A percentile compares a stretch with the other conserved stretches of the same genome.
Conservation (phyloP, 2,888 invertebrate species). For the Lottia gigantea region DNA sequence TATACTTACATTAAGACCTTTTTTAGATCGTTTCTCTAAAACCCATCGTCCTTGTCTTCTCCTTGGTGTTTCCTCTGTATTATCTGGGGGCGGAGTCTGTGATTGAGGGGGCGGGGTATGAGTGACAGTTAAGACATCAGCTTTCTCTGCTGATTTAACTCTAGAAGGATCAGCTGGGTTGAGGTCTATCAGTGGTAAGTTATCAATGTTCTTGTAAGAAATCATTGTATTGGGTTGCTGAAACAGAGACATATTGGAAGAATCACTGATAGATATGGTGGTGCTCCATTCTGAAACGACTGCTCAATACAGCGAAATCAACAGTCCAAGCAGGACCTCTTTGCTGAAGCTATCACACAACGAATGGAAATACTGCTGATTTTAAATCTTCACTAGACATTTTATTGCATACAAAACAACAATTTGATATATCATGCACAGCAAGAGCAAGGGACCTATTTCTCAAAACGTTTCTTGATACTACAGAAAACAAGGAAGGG, state of each 20-base stretch:
- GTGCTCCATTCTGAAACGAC: too few relatives aligned
- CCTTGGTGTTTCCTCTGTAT: not conserved
- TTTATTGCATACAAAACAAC: too few relatives aligned
- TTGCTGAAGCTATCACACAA: too few relatives aligned
- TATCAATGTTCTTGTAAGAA: constrained; percentile 47
- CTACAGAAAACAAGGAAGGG: too few relatives aligned
- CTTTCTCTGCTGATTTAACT: constrained; percentile 36
- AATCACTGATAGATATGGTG: too few relatives aligned
- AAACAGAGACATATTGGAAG: not conserved
- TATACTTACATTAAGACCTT: constrained; percentile 18
- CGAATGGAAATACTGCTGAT: too few relatives aligned
- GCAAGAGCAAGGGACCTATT: too few relatives aligned
- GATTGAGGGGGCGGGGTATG: constrained; percentile 18
- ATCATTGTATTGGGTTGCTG: constrained; percentile 56
- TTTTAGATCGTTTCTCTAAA: constrained; percentile 16
- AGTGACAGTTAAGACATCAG: not conserved
- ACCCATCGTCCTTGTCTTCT: constrained; percentile 12
- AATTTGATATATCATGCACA: too few relatives aligned
- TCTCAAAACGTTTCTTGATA: too few relatives aligned
- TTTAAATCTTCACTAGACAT: too few relatives aligned
- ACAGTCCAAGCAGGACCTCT: too few relatives aligned
- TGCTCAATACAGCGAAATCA: too few relatives aligned
- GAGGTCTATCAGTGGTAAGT: constrained; percentile 44
- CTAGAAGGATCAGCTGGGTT: constrained; percentile 36
- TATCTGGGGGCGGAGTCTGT: constrained; percentile 12